Base-by-base conservation (phyloP, 2,113 vertebrate genomes). In the Nansenia antarctica region DNA sequence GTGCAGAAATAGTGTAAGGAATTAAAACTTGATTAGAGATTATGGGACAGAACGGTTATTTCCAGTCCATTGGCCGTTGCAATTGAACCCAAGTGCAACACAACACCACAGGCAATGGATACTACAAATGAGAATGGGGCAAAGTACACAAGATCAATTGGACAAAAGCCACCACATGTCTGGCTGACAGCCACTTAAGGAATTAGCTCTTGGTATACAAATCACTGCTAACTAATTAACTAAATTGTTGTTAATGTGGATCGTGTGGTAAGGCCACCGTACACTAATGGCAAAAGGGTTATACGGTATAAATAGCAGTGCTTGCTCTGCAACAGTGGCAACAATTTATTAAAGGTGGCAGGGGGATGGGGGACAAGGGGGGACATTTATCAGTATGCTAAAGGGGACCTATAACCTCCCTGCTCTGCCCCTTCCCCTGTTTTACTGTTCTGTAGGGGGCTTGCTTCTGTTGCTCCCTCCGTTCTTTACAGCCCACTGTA, bases 221-320 rank as follows among this genome's bases (percentile, higher is more conserved):
- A 89, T 86, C 76, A 75, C 81, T 74, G 64, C 78, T 83, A 77
- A 77, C 76, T 85, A 85, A 90, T 90, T 87, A 87, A 74, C 80
- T 79, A 83, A 87, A 89, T 85, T 86, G 80, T 87, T 85, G 78
- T 85, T 84, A 86, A 88, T 87, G 80, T 79, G 65, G 61, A 67
- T 74, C 61, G 65, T 60, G 31, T 57, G 61, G 69, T 65, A 77
- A 72, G 64, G 80, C 64, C 59, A 58, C 65, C 58, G 31, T 22
- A 69, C 60, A 63, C 61, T 84, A 87, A 87, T 83, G 74, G 66
- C 62, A 42, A 35, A 71, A 35, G 53, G 61, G 63, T 65, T 54
- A 45, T 64, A 20, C 62, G 66, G 32, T 49, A 70, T 47, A 81
- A 69, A 79, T 68, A 53, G 53, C 26, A 59, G 34, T 69, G 61